A percentile compares a stretch with the other conserved stretches of the same genome.
phyloP scores from a whole-genome alignment of 35 echinoderm and acorn worm species.

The Ptychodera flava region DNA sequence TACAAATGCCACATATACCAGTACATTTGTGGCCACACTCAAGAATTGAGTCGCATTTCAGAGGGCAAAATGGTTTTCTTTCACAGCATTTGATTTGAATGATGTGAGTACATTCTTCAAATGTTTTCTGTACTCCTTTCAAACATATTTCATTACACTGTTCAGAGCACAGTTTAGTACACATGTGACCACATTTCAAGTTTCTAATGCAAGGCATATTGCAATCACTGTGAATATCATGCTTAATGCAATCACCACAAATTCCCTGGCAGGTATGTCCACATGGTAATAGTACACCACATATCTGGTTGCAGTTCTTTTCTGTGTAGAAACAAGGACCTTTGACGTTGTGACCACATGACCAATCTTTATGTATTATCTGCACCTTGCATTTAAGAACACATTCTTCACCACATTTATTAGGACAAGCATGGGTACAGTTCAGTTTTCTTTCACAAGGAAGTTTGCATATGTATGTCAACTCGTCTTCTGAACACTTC shows the following conservation, averaged over 20 bases:
- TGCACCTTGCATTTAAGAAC: constrained; percentile 21
- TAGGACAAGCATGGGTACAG: constrained; percentile 61
- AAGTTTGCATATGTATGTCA: constrained; percentile 2
- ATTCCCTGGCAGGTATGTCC: constrained; percentile 9
- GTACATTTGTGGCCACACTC: neutral
- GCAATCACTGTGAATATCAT: neutral
- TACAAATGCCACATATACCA: neutral
- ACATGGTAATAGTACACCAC: neutral
- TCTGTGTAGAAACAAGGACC: neutral
- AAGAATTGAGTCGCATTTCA: neutral
- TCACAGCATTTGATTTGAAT: neutral
- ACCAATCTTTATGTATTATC: neutral
- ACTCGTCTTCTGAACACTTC: neutral
- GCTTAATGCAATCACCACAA: neutral
- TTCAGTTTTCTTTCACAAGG: constrained; percentile 20
- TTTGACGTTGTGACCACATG: neutral
- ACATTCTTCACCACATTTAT: constrained; percentile 63
- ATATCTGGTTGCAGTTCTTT: neutral
- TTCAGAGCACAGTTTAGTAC: neutral
- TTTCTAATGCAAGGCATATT: neutral
- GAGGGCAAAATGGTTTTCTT: neutral
- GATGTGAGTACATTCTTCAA: constrained; percentile 6
- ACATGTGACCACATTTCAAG: constrained; percentile 16
- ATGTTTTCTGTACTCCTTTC: neutral
- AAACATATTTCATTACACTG: neutral